A percentile compares a stretch with the other conserved stretches of the same genome.
These are phyloP conservation scores for Drosophila nebulosa DNA, from an alignment of 1,140 invertebrate species.

Conservation along the genomic window DNA sequence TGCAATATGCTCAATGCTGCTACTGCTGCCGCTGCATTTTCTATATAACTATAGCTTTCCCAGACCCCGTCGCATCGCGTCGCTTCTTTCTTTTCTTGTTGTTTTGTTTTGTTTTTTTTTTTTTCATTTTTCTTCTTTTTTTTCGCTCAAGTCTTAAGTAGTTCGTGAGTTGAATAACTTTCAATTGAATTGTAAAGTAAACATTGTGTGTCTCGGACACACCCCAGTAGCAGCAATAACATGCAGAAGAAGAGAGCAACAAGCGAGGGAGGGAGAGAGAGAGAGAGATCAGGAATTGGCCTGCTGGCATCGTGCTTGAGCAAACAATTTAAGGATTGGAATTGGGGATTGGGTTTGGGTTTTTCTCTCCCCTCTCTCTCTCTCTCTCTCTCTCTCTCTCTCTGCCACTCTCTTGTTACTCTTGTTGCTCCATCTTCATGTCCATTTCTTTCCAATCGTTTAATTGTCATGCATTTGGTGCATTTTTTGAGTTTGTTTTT, in stretches of 20 bases:
- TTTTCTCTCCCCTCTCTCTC: too few species aligned
- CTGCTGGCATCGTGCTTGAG: slow-evolving; percentile 50
- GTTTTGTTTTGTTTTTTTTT: slow-evolving; percentile 22
- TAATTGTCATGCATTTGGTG: slow-evolving; percentile 78
- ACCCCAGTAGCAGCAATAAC: slow-evolving; percentile 48
- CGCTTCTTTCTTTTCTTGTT: slow-evolving; percentile 39
- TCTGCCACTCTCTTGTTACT: too few species aligned
- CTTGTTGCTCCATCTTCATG: not conserved
- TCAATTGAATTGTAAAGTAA: slow-evolving; percentile 80
- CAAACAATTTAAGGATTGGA: slow-evolving; percentile 73
- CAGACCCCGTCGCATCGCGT: slow-evolving; percentile 50
- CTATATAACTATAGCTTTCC: slow-evolving; percentile 49
- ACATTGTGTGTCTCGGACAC: slow-evolving; percentile 72
- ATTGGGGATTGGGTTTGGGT: not conserved
- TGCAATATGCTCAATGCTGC: slow-evolving; percentile 54
- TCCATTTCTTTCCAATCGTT: slow-evolving; percentile 25
- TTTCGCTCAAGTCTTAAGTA: slow-evolving; percentile 68
- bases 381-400: too few species aligned
- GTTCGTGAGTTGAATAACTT: slow-evolving; percentile 80
- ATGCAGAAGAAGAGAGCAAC: slow-evolving; percentile 1
- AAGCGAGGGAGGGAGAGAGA: not conserved
- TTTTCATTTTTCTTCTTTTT: slow-evolving; percentile 24
- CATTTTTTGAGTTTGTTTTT: slow-evolving; percentile 27
- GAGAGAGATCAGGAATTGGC: slow-evolving; percentile 20
- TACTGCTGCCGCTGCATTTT: slow-evolving; percentile 35